Conservation (phyloP, 2,888 invertebrate species). For the Archaeoteleia sp. region DNA sequence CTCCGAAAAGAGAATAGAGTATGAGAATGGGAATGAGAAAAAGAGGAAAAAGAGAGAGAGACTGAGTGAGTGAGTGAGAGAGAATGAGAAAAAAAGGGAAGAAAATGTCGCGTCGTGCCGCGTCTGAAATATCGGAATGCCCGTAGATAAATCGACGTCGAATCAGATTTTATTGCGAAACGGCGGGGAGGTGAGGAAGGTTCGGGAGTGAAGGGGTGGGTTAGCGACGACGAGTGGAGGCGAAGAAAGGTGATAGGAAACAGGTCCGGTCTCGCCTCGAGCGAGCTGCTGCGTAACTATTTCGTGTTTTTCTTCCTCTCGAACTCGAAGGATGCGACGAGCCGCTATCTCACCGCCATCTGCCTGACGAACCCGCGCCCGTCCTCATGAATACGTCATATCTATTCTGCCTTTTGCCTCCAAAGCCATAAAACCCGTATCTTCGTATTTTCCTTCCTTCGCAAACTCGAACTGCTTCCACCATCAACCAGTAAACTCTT, state of each 20-base stretch:
- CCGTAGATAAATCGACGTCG: constrained; percentile 72
- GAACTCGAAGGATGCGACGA: constrained; percentile 59
- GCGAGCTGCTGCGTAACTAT: constrained; percentile 68
- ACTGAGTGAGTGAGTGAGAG: no score
- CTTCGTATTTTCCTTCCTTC: not conserved
- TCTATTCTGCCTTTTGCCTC: constrained; percentile 45
- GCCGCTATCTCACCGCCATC: constrained; percentile 69
- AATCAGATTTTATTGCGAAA: constrained; percentile 71
- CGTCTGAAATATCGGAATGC: constrained; percentile 64
- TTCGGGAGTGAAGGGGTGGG: constrained; percentile 21
- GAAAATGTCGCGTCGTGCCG: constrained; percentile 60
- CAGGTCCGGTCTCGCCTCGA: constrained; percentile 72
- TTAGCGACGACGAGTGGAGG: constrained; percentile 48
- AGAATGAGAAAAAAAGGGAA: constrained; percentile 44
- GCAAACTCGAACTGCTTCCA: no score
- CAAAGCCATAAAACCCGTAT: not conserved
- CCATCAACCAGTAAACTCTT: no score
- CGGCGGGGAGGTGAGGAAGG: constrained; percentile 33
- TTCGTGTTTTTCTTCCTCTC: constrained; percentile 69
- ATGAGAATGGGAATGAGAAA: constrained; percentile 22
- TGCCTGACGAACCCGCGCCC: constrained; percentile 66
- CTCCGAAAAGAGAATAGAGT: constrained; percentile 8
- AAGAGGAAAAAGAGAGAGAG: constrained; percentile 23
- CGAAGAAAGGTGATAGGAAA: constrained; percentile 73
- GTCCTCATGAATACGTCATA: constrained; percentile 73